Evolutionary conservation across 2,113 vertebrate species (phyloP).

Genomic region (Hypanus sabinus): DNA sequence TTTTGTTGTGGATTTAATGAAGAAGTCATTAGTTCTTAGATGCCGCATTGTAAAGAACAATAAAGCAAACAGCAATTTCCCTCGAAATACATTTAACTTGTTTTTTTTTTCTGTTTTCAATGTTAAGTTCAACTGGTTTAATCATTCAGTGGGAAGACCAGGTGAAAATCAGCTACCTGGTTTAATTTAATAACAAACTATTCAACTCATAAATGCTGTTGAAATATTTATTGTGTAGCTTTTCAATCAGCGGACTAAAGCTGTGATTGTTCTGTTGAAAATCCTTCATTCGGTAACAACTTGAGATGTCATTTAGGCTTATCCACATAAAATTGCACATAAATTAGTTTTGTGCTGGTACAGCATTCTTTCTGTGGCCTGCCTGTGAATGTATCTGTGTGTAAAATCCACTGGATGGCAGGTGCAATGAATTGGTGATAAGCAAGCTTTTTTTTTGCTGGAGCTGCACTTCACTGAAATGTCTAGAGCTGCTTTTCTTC

Average conservation of each 20-base stretch:
- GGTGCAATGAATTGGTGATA: no score
- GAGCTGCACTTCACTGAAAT: background rate
- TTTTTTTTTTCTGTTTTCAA: background rate
- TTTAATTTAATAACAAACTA: background rate
- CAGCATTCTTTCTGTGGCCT: no score
- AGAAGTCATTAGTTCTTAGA: background rate
- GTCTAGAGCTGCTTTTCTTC: background rate
- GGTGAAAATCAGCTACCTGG: background rate
- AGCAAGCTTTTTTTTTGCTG: no score
- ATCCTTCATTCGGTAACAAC: background rate
- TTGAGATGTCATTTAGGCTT: no score
- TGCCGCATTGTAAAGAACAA: background rate
- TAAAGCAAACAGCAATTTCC: background rate
- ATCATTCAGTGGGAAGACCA: background rate
- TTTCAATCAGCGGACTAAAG: background rate
- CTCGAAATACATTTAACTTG: background rate
- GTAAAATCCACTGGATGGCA: no score
- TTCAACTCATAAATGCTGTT: background rate
- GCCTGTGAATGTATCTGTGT: no score
- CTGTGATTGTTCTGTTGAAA: background rate
- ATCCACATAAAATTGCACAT: no score
- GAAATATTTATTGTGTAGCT: background rate
- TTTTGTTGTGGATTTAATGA: background rate
- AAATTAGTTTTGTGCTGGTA: no score
- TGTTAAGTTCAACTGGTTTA: background rate